phyloP scores from a whole-genome alignment of 2,888 invertebrate genomes.

The Melanostoma scalare region DNA sequence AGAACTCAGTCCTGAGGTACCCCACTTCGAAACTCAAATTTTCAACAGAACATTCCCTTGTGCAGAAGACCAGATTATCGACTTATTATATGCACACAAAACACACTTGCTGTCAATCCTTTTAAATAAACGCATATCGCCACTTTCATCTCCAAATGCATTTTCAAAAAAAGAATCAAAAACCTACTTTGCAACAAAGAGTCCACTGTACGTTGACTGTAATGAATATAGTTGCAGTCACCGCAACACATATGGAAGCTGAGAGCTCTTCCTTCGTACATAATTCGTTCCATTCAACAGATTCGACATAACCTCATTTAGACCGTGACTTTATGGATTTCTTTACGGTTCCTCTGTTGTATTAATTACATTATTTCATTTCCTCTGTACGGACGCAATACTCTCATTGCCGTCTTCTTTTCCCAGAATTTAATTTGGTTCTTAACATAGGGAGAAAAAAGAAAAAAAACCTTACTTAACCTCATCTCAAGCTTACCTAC shows the following conservation, averaged over 20 bases:
- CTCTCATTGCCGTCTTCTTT: neutral
- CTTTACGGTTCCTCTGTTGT: conserved; percentile 31
- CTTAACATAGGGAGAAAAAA: neutral
- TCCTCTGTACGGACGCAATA: neutral
- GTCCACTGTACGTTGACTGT: too few species aligned
- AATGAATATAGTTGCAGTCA: neutral
- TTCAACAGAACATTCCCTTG: too few species aligned
- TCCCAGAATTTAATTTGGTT: neutral
- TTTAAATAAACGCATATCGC: too few species aligned
- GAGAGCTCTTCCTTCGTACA: neutral
- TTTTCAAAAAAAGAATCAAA: too few species aligned
- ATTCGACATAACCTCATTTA: conserved; percentile 60
- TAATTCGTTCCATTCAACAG: conserved; percentile 29
- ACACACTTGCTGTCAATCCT: too few species aligned
- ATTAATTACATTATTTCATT: conserved; percentile 54
- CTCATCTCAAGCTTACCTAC: too few species aligned
- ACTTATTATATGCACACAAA: too few species aligned
- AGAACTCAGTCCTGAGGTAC: too few species aligned
- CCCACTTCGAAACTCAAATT: too few species aligned
- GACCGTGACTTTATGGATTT: conserved; percentile 53
- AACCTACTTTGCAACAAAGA: too few species aligned
- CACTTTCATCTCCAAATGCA: too few species aligned
- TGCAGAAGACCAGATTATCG: too few species aligned
- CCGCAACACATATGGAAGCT: neutral
- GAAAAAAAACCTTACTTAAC: neutral